Conservation (phyloP, 37 sponge, comb jelly and placozoan genomes). For the Hexactinellida sp. region DNA sequence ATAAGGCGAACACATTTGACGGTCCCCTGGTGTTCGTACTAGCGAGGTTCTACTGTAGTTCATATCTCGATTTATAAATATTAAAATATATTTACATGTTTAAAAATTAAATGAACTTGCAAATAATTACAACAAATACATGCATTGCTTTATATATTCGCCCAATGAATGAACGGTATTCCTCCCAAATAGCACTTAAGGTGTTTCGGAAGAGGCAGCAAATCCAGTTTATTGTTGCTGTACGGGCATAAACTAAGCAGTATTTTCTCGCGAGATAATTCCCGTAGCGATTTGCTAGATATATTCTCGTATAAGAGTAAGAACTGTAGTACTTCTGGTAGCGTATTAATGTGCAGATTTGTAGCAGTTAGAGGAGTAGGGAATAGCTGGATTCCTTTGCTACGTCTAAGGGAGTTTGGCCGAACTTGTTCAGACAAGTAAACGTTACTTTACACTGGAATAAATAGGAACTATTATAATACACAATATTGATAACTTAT, state of each 20-base stretch:
- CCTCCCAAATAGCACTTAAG: background rate
- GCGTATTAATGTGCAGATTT: background rate
- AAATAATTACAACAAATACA: too few species aligned
- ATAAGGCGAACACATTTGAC: too few species aligned
- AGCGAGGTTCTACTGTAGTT: too few species aligned
- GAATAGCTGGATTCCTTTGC: background rate
- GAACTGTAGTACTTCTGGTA: conserved; percentile 3
- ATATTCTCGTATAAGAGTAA: background rate
- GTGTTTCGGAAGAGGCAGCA: background rate
- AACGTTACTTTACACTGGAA: background rate
- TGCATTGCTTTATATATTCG: too few species aligned
- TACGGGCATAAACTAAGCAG: background rate
- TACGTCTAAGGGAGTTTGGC: background rate
- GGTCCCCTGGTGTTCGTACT: too few species aligned
- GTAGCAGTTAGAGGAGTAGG: background rate
- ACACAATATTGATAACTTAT: too few species aligned
- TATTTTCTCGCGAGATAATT: background rate
- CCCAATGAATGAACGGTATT: background rate
- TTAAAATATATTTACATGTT: too few species aligned
- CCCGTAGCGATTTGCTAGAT: background rate
- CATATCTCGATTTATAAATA: too few species aligned
- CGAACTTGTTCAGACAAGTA: background rate
- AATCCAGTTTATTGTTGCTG: background rate
- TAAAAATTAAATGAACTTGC: too few species aligned
- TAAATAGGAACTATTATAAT: background rate